A percentile compares a stretch with the other conserved stretches of the same genome.
Conservation (phyloP, 2,113 vertebrate species). For the Gymnorhina tibicen region DNA sequence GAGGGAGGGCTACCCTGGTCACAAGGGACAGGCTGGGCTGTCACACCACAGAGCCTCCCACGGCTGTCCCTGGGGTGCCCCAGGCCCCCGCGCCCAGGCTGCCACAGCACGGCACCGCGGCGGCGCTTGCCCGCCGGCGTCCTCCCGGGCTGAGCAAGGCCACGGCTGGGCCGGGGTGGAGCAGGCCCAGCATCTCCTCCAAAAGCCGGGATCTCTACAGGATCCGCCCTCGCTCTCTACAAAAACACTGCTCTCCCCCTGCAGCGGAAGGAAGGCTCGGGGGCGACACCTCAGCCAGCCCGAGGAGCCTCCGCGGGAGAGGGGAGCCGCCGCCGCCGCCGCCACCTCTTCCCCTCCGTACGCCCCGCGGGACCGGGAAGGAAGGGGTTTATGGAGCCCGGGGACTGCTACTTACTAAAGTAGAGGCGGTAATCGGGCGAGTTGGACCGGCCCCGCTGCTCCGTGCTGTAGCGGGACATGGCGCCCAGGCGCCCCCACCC, state of each 20-base stretch:
- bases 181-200: not conserved
- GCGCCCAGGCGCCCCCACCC: not conserved
- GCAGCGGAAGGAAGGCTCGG: not conserved
- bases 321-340: not conserved
- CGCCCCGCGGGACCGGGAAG: not conserved
- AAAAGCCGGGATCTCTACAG: not conserved
- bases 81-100: not conserved
- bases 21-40: not conserved
- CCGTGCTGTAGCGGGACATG: conserved; percentile 78
- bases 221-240: not conserved
- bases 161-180: not conserved
- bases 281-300: not conserved
- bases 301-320: not conserved
- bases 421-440: conserved; percentile 85
- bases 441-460: conserved; percentile 79
- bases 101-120: fast-evolving
- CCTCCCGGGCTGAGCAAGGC: not conserved
- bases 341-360: not conserved
- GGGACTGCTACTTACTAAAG: conserved; percentile 84
- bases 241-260: not conserved
- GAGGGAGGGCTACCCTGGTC: not conserved
- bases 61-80: fast-evolving
- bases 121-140: fast-evolving
- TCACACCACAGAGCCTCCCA: not conserved
- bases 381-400: not conserved